Evolutionary conservation across 2,797 vertebrate genomes (phyloP).

Genomic region (Pitangus sulphuratus): DNA sequence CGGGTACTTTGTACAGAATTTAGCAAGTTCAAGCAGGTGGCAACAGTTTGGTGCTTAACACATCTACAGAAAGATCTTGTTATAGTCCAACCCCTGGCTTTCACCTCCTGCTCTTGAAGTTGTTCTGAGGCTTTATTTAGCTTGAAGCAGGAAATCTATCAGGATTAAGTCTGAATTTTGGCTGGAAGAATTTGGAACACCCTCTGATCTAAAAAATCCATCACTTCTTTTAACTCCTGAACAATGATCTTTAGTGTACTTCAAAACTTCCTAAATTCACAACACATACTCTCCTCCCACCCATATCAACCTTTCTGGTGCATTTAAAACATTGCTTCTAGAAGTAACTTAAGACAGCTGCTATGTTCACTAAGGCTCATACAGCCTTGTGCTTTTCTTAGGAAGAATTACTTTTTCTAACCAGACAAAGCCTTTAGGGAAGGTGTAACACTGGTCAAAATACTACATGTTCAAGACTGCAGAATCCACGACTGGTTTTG

Average conservation of each 20-base stretch:
- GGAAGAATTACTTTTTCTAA: neutral
- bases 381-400: neutral
- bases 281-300: accelerated
- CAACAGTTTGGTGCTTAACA: neutral
- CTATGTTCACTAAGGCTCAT: neutral
- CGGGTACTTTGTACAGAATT: neutral
- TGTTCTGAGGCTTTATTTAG: neutral
- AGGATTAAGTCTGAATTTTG: neutral
- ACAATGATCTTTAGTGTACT: neutral
- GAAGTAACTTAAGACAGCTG: neutral
- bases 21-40: neutral
- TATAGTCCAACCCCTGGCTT: neutral
- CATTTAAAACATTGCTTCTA: neutral
- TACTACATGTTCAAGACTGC: neutral
- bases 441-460: neutral
- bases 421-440: neutral
- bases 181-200: neutral
- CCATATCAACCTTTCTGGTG: neutral
- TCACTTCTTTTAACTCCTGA: neutral
- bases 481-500: neutral
- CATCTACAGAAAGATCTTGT: neutral
- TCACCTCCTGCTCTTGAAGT: neutral
- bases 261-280: neutral
- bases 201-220: neutral
- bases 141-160: neutral